Base-by-base conservation (phyloP, 2,797 vertebrate genomes). In the Gallinago nigripennis region DNA sequence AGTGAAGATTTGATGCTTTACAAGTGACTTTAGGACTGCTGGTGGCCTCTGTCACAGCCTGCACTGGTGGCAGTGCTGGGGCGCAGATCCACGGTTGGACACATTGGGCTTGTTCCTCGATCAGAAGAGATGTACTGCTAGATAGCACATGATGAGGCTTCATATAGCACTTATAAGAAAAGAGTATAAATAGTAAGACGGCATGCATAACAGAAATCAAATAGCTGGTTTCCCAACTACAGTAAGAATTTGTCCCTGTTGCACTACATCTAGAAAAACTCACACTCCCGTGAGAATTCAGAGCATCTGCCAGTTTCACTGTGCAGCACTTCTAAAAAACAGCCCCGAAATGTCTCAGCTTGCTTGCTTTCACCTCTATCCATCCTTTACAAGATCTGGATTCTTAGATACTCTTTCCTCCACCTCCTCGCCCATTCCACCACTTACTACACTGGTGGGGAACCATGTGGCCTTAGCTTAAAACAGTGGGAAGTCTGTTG, bases 51-150 rank as follows among this genome's bases (percentile, higher is more conserved):
- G 2, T 64, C 57, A 27, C 53, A 79, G 43, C 56, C 70, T 0
- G 0, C 21, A 16, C 41, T 12, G 15, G 46, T 65, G 56, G 21
- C 60, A 64, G 25, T 20, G 61, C 6, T 6, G 20, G 57, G 43
- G 43, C 2, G 3, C 2, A 1, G 39, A 57, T 64, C 56, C 16
- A 9, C 58, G 53, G 50, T 43, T 2, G 1, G 37, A 51, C 30
- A 16, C 19, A 12, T 5, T 82, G 33, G 46, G 33, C 15, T 50
- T 71, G 28, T 69, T 92, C 65, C 51, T 81, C 0, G 0, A 11
- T 72, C 39, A 41, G 54, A 57, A 35, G 31, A 80, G 43, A 45
- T 21, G 27, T 50, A 16, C 63, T 45, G 45, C 54, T 81, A 37
- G 20, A 16, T 69, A 41, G 8, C 17, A 19, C 9, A 8, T 20